Base-by-base conservation (phyloP, 1,140 invertebrate genomes). In the Dryas iulia region DNA sequence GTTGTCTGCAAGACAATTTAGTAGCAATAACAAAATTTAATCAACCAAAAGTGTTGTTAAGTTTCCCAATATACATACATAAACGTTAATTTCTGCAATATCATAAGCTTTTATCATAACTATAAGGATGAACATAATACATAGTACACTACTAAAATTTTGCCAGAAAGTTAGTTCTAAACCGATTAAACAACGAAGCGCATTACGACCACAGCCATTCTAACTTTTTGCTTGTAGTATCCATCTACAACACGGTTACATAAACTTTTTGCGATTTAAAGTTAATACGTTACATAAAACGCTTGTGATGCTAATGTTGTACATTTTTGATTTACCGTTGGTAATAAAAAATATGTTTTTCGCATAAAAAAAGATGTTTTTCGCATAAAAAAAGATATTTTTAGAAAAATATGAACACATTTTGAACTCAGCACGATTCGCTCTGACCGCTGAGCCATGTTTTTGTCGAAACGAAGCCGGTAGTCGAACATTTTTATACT, bases 191-290 rank as follows among this genome's bases (percentile, higher is more conserved):
- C 26, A 31, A 47, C 47, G 47, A 23, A 54, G 60, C 60, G 47
- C 47, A 62, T 54, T 62, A 62, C 60, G 60, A 62, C 60, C 60
- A 10, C 60, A 62, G 60, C 47, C 60, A 62, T 54, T 62, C 7
- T 62, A 62, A 62, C 60, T 62, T 62, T 62, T 62, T 62, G 61
- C 52, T 33, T 26, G 47, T 63, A 18, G 61, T 56, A 63, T 25
- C 47, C 61, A 63, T 54, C 28, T 30, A 58, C 14, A 30, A 58
- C 56, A 5, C n/a, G 3, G n/a, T 58, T 57, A 14, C 28, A 25
- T 30, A 11, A 1, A 18, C 0, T 58, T 31, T 30, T 58, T 58
- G 56, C 26, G n/a, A 58, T 56, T 21, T 21, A 21, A 2, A 47
- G 39, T 47, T 47, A 47, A 18, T 47, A 47, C 10, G 39, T 21